These are phyloP conservation scores for Camponotus pennsylvanicus DNA, from an alignment of 1,140 invertebrate species.

Conservation along the genomic window DNA sequence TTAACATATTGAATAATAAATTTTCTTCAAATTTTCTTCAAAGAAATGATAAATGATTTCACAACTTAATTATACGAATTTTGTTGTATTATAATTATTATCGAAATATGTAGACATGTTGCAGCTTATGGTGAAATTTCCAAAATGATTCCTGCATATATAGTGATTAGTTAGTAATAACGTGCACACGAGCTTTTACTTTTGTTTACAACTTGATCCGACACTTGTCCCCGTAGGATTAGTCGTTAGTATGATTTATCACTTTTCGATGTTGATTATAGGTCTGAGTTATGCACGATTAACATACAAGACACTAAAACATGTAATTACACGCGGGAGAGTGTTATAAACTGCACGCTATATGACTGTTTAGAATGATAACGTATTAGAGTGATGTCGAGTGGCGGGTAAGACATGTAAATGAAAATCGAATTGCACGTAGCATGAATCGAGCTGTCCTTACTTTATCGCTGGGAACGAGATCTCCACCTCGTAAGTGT, in stretches of 20 bases:
- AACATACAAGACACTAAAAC: not conserved
- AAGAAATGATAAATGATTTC: not conserved
- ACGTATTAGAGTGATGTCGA: constrained; percentile 49
- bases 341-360: not conserved
- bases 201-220: constrained; percentile 4
- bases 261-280: constrained; percentile 7
- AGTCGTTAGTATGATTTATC: constrained; percentile 47
- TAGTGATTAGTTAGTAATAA: constrained; percentile 71
- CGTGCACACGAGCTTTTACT: constrained; percentile 68
- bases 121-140: constrained; percentile 38
- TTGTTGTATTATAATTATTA: constrained; percentile 57
- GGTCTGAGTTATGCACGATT: constrained; percentile 25
- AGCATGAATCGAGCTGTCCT: constrained; percentile 85
- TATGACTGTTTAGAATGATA: constrained; percentile 39
- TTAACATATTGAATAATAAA: not conserved
- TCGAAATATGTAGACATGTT: constrained; percentile 41
- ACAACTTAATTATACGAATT: constrained; percentile 20
- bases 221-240: constrained; percentile 37
- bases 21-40: not conserved
- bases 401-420: constrained; percentile 59
- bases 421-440: constrained; percentile 55
- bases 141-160: constrained; percentile 25
- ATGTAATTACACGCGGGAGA: not conserved
- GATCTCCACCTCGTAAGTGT: constrained; percentile 96
- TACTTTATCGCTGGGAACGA: constrained; percentile 97